These are phyloP conservation scores for Tachina fera DNA, from an alignment of 2,888 invertebrate genomes.

Conservation along the genomic window DNA sequence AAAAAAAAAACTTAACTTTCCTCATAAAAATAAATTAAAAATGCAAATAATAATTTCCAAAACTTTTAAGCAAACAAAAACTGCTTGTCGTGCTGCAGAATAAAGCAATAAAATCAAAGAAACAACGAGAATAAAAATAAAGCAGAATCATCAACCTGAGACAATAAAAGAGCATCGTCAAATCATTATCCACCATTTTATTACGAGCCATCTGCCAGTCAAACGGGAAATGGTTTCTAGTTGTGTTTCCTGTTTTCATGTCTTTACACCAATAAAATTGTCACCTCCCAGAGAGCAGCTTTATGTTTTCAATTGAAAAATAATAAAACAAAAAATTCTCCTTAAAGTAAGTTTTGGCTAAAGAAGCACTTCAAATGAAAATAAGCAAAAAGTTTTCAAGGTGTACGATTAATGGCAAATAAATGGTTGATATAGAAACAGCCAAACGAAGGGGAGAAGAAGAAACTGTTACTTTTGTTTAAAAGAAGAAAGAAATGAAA, in stretches of 20 bases:
- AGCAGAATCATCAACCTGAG: constrained; percentile 19
- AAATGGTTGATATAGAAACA: background rate
- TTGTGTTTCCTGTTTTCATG: background rate
- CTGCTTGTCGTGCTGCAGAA: background rate
- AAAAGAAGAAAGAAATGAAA: background rate
- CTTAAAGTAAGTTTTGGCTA: constrained; percentile 19
- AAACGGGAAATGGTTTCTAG: background rate
- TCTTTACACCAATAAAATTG: constrained; percentile 18
- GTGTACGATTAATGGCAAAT: constrained; percentile 16
- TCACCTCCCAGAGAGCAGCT: constrained; percentile 10
- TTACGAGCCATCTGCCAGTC: background rate
- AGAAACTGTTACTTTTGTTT: background rate
- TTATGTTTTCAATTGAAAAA: constrained; percentile 5
- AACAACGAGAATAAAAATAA: background rate
- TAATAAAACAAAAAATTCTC: background rate
- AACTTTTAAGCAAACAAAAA: constrained; percentile 23
- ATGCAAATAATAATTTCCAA: background rate
- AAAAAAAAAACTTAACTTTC: constrained; percentile 16
- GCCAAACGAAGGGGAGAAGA: background rate
- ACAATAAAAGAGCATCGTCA: constrained; percentile 35
- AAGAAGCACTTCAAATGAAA: background rate
- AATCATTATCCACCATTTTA: constrained; percentile 40
- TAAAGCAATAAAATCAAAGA: constrained; percentile 7
- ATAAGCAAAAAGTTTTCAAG: background rate
- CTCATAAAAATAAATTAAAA: constrained; percentile 23